A percentile compares a stretch with the other conserved stretches of the same genome.
phyloP scores from a whole-genome alignment of 2,113 vertebrate genomes.

The Cinclus cinclus region DNA sequence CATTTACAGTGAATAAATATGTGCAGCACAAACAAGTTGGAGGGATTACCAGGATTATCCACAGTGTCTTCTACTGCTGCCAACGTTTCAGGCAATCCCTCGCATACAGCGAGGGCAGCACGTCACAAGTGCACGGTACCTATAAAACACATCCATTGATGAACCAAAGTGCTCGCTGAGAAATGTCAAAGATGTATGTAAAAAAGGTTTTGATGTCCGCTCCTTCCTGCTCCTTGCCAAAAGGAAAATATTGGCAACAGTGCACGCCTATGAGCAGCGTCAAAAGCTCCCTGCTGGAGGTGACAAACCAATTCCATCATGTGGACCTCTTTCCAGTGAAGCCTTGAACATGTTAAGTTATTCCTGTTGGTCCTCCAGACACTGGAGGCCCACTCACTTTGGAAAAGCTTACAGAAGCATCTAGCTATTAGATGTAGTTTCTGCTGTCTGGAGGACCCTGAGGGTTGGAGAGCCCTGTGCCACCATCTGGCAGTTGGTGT shows the following conservation, averaged over 20 bases:
- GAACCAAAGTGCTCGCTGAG: background rate
- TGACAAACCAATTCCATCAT: background rate
- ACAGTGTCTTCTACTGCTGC: background rate
- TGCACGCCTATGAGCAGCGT: fast-evolving
- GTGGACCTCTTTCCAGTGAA: background rate
- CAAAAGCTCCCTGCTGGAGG: background rate
- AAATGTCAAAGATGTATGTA: background rate
- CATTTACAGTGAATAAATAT: conserved; percentile 30
- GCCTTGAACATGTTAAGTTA: background rate
- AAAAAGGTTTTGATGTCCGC: background rate
- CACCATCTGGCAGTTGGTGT: fast-evolving
- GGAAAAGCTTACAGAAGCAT: background rate
- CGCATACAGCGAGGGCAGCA: fast-evolving
- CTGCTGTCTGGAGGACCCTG: background rate
- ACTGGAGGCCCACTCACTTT: fast-evolving
- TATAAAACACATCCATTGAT: background rate
- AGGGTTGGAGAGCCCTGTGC: background rate
- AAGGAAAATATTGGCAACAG: fast-evolving
- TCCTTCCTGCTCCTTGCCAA: background rate
- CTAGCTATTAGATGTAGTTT: background rate
- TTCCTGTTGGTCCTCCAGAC: background rate
- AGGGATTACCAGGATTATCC: conserved; percentile 51
- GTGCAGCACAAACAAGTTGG: conserved; percentile 28
- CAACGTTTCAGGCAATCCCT: background rate
- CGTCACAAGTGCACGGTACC: fast-evolving